These are phyloP conservation scores for Paedocypris micromegethes DNA, from an alignment of 2,797 vertebrate species.

Conservation along the genomic window DNA sequence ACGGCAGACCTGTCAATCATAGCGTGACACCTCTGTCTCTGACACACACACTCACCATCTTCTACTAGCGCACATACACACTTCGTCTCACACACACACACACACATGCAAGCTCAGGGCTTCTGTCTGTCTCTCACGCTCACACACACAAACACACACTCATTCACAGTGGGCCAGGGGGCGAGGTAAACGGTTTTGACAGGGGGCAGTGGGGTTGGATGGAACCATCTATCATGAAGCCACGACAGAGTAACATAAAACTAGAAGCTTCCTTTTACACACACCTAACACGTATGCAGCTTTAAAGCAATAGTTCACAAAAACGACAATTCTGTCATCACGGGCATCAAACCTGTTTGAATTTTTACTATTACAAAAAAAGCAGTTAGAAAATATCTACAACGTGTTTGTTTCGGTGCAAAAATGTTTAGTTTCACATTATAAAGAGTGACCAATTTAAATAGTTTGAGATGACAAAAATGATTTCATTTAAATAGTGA, in stretches of 20 bases:
- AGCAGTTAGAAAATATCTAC: background rate
- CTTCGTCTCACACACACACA: constrained; percentile 27
- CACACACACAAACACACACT: constrained; percentile 22
- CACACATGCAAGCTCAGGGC: constrained; percentile 4
- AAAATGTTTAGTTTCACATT: too few relatives aligned
- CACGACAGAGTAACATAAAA: constrained; percentile 70
- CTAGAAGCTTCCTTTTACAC: constrained; percentile 58
- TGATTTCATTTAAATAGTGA: too few relatives aligned
- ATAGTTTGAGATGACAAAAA: too few relatives aligned
- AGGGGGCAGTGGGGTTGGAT: constrained; percentile 62
- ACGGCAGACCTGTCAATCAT: constrained; percentile 50
- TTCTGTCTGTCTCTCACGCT: background rate
- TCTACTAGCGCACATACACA: constrained; percentile 20
- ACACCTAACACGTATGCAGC: constrained; percentile 27
- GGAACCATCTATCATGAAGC: constrained; percentile 72
- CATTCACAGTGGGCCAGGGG: constrained; percentile 22
- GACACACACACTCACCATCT: constrained; percentile 13
- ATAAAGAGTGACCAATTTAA: too few relatives aligned
- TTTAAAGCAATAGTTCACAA: background rate
- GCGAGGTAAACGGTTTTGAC: constrained; percentile 69
- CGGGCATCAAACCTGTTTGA: constrained; percentile 24
- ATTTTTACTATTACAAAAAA: background rate
- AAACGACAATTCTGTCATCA: constrained; percentile 9
- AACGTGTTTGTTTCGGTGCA: background rate
- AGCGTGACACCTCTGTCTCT: constrained; percentile 30